phyloP scores from a whole-genome alignment of 2,113 vertebrate species.

The Junco hyemalis region DNA sequence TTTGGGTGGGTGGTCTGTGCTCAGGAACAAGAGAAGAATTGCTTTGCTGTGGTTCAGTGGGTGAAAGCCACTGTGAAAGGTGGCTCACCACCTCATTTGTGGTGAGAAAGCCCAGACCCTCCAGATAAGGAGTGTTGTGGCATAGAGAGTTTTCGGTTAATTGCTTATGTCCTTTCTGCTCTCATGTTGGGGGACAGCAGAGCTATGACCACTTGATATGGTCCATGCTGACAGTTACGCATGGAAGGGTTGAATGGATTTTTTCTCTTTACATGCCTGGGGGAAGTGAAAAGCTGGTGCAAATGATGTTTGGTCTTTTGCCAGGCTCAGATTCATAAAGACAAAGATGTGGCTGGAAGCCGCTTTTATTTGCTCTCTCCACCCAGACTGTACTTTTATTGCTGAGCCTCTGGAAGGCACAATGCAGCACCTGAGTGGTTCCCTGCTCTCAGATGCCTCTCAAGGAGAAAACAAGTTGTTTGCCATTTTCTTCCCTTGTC shows the following conservation, averaged over 20 bases:
- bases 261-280: neutral
- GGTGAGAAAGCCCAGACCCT: neutral
- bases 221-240: neutral
- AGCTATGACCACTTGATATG: neutral
- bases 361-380: neutral
- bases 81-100: neutral
- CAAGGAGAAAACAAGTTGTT: slow-evolving; percentile 46
- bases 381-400: slow-evolving; percentile 1
- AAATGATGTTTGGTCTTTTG: neutral
- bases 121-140: neutral
- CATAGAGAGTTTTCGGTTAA: neutral
- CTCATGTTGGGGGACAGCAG: neutral
- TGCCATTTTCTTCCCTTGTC: slow-evolving; percentile 49
- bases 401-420: neutral
- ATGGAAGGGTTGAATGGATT: neutral
- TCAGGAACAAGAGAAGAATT: neutral
- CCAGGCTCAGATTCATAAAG: neutral
- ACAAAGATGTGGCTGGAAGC: neutral
- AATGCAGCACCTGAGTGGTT: neutral
- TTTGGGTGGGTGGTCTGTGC: neutral
- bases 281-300: neutral
- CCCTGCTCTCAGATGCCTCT: slow-evolving; percentile 20
- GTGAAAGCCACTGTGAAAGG: neutral
- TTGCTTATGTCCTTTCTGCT: neutral
- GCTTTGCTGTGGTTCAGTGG: neutral